A percentile compares a stretch with the other conserved stretches of the same genome.
These are phyloP conservation scores for Argopecten irradians DNA, from an alignment of 1,140 invertebrate species.

Conservation along the genomic window DNA sequence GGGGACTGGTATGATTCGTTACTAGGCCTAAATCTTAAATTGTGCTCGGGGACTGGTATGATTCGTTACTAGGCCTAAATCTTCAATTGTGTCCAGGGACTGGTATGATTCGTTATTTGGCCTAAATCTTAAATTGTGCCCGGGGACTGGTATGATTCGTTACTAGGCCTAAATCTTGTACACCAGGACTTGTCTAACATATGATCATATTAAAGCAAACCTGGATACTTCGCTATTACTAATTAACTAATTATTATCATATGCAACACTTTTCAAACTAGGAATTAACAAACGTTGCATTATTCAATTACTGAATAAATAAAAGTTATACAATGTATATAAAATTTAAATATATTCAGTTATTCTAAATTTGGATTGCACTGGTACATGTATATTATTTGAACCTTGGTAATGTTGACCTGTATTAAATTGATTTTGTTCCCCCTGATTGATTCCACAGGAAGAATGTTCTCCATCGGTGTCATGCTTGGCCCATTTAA, in stretches of 20 bases:
- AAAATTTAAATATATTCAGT: neutral
- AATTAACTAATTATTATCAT: no score
- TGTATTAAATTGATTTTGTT: neutral
- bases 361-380: neutral
- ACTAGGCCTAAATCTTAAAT: no score
- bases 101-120: neutral
- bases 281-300: no score
- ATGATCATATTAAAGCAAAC: no score
- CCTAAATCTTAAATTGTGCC: neutral
- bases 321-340: neutral
- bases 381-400: neutral
- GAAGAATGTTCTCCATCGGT: conserved; percentile 69
- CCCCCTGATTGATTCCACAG: conserved; percentile 47
- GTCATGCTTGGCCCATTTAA: conserved; percentile 65
- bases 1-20: no score
- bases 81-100: no score
- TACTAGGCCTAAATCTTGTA: neutral
- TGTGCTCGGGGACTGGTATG: no score
- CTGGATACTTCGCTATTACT: no score
- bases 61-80: neutral
- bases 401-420: neutral
- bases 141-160: neutral
- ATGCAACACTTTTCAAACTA: no score
- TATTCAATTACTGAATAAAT: no score
- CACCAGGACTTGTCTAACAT: neutral